Conservation (phyloP, 1,140 invertebrate genomes). For the Nebria ingens region DNA sequence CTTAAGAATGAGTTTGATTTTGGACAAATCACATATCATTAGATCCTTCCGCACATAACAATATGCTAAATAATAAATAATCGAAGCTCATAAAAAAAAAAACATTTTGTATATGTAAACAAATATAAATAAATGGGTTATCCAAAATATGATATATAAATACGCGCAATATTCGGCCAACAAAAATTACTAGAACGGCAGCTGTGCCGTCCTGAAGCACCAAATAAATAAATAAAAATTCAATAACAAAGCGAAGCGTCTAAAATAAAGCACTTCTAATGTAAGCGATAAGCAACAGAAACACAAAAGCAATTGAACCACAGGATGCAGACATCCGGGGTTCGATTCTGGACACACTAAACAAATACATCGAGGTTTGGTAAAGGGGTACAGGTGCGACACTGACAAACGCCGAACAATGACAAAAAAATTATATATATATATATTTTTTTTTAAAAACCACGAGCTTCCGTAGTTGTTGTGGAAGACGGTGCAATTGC, state of each 20-base stretch:
- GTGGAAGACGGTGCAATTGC: no score
- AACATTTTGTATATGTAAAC: no score
- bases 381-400: neutral
- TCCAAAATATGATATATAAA: conserved; percentile 5
- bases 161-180: conserved; percentile 6
- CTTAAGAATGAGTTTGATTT: no score
- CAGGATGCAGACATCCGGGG: neutral
- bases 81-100: no score
- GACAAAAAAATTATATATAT: neutral
- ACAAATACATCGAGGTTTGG: neutral
- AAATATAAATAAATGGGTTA: no score
- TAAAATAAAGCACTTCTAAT: neutral
- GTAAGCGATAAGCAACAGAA: neutral
- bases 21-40: no score
- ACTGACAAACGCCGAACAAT: neutral
- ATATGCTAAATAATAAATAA: no score
- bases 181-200: neutral
- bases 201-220: no score
- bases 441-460: no score
- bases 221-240: neutral
- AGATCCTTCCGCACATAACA: no score
- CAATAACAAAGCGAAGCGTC: neutral
- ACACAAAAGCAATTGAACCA: neutral
- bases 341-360: no score
- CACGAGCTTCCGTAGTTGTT: neutral